Evolutionary conservation across 2,888 invertebrate species (phyloP).

Genomic region (Tryphoninae sp.): DNA sequence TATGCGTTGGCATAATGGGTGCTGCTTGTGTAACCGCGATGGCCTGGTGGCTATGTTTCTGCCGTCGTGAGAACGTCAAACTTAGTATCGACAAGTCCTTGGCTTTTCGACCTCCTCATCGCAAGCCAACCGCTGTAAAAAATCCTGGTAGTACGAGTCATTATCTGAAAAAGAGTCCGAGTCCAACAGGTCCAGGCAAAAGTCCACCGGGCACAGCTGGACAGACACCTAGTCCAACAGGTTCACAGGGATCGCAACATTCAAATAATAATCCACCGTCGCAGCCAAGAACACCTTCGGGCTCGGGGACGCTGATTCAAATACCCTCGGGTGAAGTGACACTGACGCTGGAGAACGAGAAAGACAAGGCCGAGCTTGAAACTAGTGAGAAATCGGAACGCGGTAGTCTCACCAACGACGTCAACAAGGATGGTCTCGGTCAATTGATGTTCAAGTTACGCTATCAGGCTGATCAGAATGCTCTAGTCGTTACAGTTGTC

Average conservation of each 20-base stretch:
- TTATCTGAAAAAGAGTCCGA: conserved; percentile 96
- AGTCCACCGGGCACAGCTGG: conserved; percentile 83
- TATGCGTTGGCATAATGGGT: conserved; percentile 85
- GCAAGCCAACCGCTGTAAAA: conserved; percentile 91
- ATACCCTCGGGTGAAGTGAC: conserved; percentile 80
- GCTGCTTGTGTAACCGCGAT: conserved; percentile 85
- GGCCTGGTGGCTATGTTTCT: conserved; percentile 86
- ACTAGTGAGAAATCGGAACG: conserved; percentile 83
- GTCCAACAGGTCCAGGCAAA: conserved; percentile 88
- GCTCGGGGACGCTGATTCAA: conserved; percentile 74
- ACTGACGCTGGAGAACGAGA: conserved; percentile 82
- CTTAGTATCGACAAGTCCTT: conserved; percentile 84
- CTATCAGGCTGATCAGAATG: conserved; percentile 95
- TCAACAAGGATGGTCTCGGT: conserved; percentile 86
- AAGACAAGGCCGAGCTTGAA: conserved; percentile 84
- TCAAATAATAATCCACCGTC: conserved; percentile 70
- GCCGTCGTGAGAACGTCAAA: conserved; percentile 83
- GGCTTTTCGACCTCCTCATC: conserved; percentile 87
- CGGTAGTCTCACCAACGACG: conserved; percentile 73
- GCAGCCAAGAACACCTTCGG: conserved; percentile 73
- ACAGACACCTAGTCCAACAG: conserved; percentile 78
- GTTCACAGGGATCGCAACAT: conserved; percentile 68
- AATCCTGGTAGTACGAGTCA: conserved; percentile 92
- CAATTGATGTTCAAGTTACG: conserved; percentile 94
- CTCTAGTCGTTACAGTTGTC: conserved; percentile 95